Evolutionary conservation across 2,888 invertebrate species (phyloP).

Genomic region (Isoperla grammatica): DNA sequence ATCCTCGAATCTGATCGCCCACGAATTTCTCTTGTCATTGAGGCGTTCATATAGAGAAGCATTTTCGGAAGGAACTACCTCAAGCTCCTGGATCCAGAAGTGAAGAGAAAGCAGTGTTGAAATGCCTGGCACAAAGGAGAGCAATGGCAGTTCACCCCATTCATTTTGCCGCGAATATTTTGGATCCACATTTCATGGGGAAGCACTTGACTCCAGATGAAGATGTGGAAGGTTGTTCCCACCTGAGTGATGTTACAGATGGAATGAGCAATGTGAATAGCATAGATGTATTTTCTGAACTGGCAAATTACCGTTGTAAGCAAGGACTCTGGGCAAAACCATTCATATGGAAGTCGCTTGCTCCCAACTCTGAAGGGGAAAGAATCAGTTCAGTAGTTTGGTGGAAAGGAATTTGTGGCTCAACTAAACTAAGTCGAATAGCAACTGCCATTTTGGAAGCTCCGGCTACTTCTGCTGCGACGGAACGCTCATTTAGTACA

Average conservation of each 20-base stretch:
- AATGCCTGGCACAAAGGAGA: slow-evolving; percentile 29
- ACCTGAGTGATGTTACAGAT: neutral
- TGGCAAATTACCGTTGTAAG: neutral
- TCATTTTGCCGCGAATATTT: slow-evolving; percentile 34
- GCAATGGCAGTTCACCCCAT: slow-evolving; percentile 30
- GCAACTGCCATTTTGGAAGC: slow-evolving; percentile 31
- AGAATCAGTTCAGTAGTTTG: slow-evolving; percentile 23
- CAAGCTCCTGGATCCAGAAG: neutral
- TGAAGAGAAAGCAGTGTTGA: slow-evolving; percentile 24
- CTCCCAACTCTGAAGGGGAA: neutral
- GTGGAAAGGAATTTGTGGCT: slow-evolving; percentile 32
- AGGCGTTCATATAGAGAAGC: neutral
- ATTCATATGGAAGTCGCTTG: neutral
- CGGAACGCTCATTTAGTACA: slow-evolving; percentile 35
- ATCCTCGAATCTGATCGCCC: no score
- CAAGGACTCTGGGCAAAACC: neutral
- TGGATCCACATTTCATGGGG: slow-evolving; percentile 33
- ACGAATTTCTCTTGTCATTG: neutral
- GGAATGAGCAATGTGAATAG: neutral
- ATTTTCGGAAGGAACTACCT: neutral
- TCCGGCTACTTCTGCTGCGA: slow-evolving; percentile 33
- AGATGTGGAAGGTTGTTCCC: neutral
- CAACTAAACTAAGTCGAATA: slow-evolving; percentile 30
- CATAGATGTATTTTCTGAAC: neutral
- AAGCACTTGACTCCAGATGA: neutral